Base-by-base conservation (phyloP, 2,113 vertebrate species). In the Dunckerocampus dactyliophorus region DNA sequence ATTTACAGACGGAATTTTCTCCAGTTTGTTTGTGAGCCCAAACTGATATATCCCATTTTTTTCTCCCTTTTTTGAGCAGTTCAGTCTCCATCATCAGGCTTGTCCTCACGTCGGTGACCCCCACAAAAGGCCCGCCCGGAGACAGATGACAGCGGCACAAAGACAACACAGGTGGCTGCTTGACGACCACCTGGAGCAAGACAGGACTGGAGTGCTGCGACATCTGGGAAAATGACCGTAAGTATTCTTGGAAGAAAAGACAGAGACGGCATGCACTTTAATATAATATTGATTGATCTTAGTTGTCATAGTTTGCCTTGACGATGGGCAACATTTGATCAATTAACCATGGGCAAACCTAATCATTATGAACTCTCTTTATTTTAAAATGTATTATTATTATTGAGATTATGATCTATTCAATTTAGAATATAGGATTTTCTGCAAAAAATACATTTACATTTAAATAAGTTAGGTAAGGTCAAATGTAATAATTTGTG, bases 91-190 rank as follows among this genome's bases (percentile, higher is more conserved):
- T 89, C 87, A 87, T 84, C 81, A 24, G 65, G 1, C 60, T 74
- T 85, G 78, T 86, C 85, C 80, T 83, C 75, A 74, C 81, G 79
- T 74, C 83, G 82, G 82, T 85, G 79, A 83, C 63, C 65, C 67
- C 13, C 39, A 43, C 80, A 85, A 84, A 87, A 88, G 86, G 85
- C 81, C 82, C 73, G 69, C 72, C 80, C 37, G 67, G 81, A 89
- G 88, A 89, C 80, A 82, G 84, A 89, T 88, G 89, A 88, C 84
- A 89, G 71, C 50, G 66, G 67, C 77, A 88, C 87, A 87, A 90
- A 89, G 83, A 82, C 81, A 88, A 84, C 86, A 88, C 85, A 87
- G 88, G 85, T 88, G 86, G 85, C 81, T 88, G 82, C 77, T 77
- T 76, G 65, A 59, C 81, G 76, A 86, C 83, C 84, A 88, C 85